phyloP scores from a whole-genome alignment of 2,113 vertebrate genomes.

The Sigmodon hispidus region DNA sequence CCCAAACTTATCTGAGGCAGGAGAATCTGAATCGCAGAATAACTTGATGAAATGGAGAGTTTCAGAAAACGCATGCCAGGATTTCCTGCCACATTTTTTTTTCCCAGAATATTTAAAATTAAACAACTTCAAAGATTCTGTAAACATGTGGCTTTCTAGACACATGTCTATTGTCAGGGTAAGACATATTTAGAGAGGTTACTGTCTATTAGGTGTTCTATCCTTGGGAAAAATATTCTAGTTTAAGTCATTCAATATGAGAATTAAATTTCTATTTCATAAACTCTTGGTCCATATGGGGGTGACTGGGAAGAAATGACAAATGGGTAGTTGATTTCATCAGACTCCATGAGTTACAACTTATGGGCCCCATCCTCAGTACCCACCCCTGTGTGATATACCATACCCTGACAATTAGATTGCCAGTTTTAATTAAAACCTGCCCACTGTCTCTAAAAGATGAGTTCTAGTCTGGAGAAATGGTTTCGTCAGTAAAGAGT shows the following conservation, averaged over 20 bases:
- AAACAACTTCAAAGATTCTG: background rate
- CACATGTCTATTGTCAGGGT: no score
- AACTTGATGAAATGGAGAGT: background rate
- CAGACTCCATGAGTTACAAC: background rate
- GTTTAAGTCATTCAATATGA: background rate
- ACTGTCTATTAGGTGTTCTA: background rate
- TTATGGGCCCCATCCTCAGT: background rate
- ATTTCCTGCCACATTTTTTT: background rate
- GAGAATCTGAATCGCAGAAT: background rate
- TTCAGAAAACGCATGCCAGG: background rate
- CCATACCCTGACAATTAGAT: background rate
- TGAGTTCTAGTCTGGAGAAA: background rate
- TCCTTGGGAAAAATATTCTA: background rate
- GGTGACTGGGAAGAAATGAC: background rate
- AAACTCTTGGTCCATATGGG: background rate
- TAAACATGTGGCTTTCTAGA: background rate
- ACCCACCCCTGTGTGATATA: background rate
- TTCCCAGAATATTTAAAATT: background rate
- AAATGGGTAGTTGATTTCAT: no score
- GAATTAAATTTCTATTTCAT: background rate
- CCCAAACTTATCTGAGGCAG: background rate
- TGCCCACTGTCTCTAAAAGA: background rate
- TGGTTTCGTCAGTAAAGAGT: background rate
- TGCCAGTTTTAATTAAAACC: background rate
- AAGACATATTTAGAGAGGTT: background rate